Base-by-base conservation (phyloP, 37 sponge, comb jelly and placozoan species). In the Tethya wilhelma region DNA sequence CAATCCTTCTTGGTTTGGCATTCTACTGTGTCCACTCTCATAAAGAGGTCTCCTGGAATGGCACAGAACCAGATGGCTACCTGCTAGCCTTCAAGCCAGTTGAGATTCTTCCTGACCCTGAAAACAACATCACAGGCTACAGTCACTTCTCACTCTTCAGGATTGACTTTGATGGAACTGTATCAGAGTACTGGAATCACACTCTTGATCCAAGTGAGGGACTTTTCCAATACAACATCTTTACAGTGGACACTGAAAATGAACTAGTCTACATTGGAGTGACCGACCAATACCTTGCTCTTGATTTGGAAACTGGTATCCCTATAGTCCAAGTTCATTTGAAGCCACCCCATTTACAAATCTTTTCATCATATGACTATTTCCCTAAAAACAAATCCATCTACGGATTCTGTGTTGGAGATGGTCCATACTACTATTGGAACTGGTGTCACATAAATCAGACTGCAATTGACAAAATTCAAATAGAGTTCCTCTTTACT, bases 91-190 rank as follows among this genome's bases (percentile, higher is more conserved):
- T 62, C 7, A 62, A n/a, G 28, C 25, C 22, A 7, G n/a, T n/a
- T n/a, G n/a, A n/a, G n/a, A 7, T 62, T 26, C 63, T n/a, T 8
- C 7, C 7, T 62, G 63, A 62, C 63, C 23, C 7, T 8, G 25
- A 14, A 62, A 25, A 62, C 7, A 12, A 7, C 9, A 7, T 7
- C 22, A 8, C 7, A 8, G 9, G 22, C 63, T 62, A 62, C 28
- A 62, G 22, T n/a, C 63, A 62, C 22, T 14, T n/a, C 63, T 62
- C 63, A n/a, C 63, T 62, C 63, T 62, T 62, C 63, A 62, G 22
- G 63, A 62, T 62, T 26, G 63, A n/a, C 7, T 62, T 62, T n/a
- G 28, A 62, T 62, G 63, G 63, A 62, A 62, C 7, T 62, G 63
- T 62, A 7, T n/a, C 63, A 26, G 25, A 62, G 63, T n/a, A n/a